Evolutionary conservation across 2,113 vertebrate species (phyloP), one percentile per base, ranked within the genome.

Genomic region (Lethenteron reissneri): DNA sequence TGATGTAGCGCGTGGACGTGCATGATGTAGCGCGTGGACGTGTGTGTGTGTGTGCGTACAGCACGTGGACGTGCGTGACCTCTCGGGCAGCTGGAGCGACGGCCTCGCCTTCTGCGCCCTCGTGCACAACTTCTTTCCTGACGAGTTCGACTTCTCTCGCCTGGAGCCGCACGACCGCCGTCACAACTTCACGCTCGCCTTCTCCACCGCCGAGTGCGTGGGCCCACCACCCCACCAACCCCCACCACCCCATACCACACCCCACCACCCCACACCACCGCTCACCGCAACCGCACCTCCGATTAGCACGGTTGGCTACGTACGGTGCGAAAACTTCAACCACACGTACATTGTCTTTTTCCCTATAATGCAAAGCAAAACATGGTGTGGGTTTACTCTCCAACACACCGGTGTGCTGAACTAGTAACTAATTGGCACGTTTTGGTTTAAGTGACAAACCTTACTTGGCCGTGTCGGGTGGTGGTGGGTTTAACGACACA

Each of bases 31-130:
- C 21, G 21, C 21, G 21, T 21, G 21, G 21, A 21, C 25, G 41
- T 41, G 6, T 41, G 41, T 7, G 41, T 41, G 41, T 41, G 41
- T 5, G 41, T 41, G 41, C 14, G 11, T 69, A 3, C 10, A 85
- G 84, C 76, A 82, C 2, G 83, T 85, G 73, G 83, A 85, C 3
- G 79, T 85, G 71, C 82, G 83, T 78, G 84, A 85, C 77, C 84
- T 85, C 76, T 83, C 84, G 0, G 78, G 80, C 19, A 83, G 82
- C 76, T 84, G 84, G 84, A 80, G 80, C 75, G 82, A 77, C 1
- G 83, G 83, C 21, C 78, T 85, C 79, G 84, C 83, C 59, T 85
- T 85, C 77, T 85, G 84, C 0, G 83, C 84, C 1, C 83, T 85
- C 72, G 72, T 85, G 71, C 80, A 83, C 78, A 85, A 80, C 74